phyloP scores from a whole-genome alignment of 2,888 invertebrate genomes.

The Pachycephus smyrnensis region DNA sequence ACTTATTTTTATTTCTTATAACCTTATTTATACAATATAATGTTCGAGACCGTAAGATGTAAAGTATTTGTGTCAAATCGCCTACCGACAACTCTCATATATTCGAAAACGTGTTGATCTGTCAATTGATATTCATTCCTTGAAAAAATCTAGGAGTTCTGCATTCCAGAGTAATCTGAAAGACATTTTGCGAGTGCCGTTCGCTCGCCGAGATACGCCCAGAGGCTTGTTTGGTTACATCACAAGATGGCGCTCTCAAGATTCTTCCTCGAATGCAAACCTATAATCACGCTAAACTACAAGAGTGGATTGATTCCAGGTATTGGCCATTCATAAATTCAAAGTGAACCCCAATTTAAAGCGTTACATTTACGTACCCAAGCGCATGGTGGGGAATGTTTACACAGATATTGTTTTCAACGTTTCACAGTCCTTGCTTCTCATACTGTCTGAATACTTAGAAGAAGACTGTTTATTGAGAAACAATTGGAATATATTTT shows the following conservation, averaged over 20 bases:
- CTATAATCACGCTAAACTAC: constrained; percentile 58
- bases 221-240: background rate
- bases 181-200: background rate
- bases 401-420: background rate
- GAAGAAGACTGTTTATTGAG: background rate
- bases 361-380: constrained; percentile 34
- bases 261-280: constrained; percentile 35
- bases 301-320: constrained; percentile 60
- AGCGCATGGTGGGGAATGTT: constrained; percentile 16
- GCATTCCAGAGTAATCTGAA: background rate
- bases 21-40: background rate
- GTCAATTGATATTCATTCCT: background rate
- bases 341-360: constrained; percentile 38
- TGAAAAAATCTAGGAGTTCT: background rate
- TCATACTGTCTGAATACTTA: background rate
- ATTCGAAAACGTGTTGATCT: background rate
- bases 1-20: background rate
- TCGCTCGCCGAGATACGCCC: background rate
- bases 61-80: background rate
- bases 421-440: background rate
- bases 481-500: background rate
- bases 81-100: background rate
- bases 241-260: background rate
- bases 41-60: background rate
- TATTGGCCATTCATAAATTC: constrained; percentile 57